Conservation (phyloP, 2,888 invertebrate species). For the Sarcophaga subvicina region DNA sequence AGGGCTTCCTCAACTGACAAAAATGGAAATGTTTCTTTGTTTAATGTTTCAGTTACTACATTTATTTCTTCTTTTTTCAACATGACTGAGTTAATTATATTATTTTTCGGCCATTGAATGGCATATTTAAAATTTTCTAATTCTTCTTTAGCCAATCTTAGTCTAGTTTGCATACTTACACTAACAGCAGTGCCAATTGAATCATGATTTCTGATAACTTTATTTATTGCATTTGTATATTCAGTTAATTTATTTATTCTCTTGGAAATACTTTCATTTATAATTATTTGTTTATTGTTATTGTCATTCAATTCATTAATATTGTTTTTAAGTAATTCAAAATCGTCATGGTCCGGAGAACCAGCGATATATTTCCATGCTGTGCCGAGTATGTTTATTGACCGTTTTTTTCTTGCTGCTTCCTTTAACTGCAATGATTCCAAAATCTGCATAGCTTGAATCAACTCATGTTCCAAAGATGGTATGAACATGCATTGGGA, state of each 20-base stretch:
- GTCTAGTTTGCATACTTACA: too few species aligned
- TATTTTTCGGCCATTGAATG: too few species aligned
- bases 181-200: too few species aligned
- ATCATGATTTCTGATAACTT: too few species aligned
- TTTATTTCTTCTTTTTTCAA: not conserved
- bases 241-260: conserved; percentile 18
- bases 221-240: not conserved
- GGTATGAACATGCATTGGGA: too few species aligned
- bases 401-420: not conserved
- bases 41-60: conserved; percentile 24
- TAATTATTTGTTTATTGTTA: conserved; percentile 18
- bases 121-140: too few species aligned
- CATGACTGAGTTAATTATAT: too few species aligned
- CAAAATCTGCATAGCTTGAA: conserved; percentile 44
- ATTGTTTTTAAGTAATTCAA: not conserved
- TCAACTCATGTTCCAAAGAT: conserved; percentile 37
- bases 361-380: conserved; percentile 20
- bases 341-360: not conserved
- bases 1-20: conserved; percentile 21
- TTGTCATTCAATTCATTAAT: not conserved
- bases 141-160: too few species aligned
- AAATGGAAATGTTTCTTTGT: conserved; percentile 24
- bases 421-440: not conserved
- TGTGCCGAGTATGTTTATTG: conserved; percentile 28
- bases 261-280: conserved; percentile 2